phyloP scores from a whole-genome alignment of 2,113 vertebrate species.

The Anolis sagrei region DNA sequence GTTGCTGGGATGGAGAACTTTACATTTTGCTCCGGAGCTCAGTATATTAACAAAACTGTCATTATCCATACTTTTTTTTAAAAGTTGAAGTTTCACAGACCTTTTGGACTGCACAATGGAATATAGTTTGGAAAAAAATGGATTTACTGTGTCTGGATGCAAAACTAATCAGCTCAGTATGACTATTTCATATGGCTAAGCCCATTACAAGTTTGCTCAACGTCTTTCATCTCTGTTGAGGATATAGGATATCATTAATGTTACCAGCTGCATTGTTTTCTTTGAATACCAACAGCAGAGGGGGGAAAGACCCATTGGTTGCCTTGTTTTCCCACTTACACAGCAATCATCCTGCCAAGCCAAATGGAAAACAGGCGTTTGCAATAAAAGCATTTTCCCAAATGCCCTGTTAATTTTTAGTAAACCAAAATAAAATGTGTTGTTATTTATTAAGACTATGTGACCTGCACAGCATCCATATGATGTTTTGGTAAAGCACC shows the following conservation, averaged over 20 bases:
- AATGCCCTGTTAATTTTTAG: constrained; percentile 82
- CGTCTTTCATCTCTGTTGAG: constrained; percentile 78
- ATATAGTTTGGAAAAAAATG: constrained; percentile 57
- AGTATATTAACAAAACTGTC: constrained; percentile 48
- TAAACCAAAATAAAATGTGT: constrained; percentile 83
- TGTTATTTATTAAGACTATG: constrained; percentile 81
- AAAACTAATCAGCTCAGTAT: constrained; percentile 71
- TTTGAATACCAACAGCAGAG: constrained; percentile 69
- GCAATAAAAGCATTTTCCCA: constrained; percentile 78
- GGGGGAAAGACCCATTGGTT: constrained; percentile 20
- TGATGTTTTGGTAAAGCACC: constrained; percentile 74
- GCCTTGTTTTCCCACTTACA: constrained; percentile 73
- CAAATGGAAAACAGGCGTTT: constrained; percentile 77
- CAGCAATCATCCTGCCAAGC: constrained; percentile 70
- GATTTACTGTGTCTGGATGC: constrained; percentile 66
- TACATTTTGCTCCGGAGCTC: constrained; percentile 53
- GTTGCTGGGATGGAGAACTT: neutral
- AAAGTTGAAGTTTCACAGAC: constrained; percentile 64
- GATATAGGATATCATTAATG: constrained; percentile 75
- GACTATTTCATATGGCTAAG: constrained; percentile 74
- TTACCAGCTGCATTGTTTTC: constrained; percentile 79
- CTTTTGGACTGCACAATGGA: constrained; percentile 66
- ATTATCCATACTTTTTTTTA: constrained; percentile 30
- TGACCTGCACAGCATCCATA: constrained; percentile 79
- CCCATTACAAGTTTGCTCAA: constrained; percentile 72